These are phyloP conservation scores for Drosophila cognata DNA, from an alignment of 2,888 invertebrate genomes.

Conservation along the genomic window DNA sequence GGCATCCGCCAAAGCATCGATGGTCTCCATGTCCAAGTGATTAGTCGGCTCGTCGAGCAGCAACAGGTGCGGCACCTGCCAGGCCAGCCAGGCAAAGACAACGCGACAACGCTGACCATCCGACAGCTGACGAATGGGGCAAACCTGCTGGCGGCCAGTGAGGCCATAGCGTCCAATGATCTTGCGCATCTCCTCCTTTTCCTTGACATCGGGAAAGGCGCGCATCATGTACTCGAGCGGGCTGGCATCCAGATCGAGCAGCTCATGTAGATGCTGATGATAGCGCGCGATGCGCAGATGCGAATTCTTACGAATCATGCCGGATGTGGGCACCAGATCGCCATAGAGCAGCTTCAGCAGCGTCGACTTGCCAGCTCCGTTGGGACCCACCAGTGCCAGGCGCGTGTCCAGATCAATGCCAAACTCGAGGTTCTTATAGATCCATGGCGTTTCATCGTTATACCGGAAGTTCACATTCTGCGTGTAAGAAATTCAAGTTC, in stretches of 20 bases:
- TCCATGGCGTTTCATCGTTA: slow-evolving; percentile 93
- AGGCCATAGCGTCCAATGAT: slow-evolving; percentile 99
- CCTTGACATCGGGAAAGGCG: slow-evolving; percentile 97
- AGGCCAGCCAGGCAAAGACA: slow-evolving; percentile 99
- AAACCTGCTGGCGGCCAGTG: slow-evolving; percentile 97
- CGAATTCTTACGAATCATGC: slow-evolving; percentile 99
- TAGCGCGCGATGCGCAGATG: slow-evolving; percentile 98
- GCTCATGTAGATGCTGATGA: slow-evolving; percentile 99
- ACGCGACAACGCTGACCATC: slow-evolving; percentile 99
- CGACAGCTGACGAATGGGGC: slow-evolving; percentile 88
- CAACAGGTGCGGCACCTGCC: slow-evolving; percentile 98
- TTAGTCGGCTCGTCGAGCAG: slow-evolving; percentile 94
- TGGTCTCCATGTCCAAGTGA: slow-evolving; percentile 99
- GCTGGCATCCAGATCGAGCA: slow-evolving; percentile 96
- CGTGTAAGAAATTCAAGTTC: background rate
- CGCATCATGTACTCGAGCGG: slow-evolving; percentile 99
- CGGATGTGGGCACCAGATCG: slow-evolving; percentile 97
- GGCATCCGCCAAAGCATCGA: slow-evolving; percentile 98
- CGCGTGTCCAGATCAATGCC: slow-evolving; percentile 99
- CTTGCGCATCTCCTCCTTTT: slow-evolving; percentile 99
- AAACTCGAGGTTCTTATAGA: slow-evolving; percentile 99
- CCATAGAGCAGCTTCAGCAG: slow-evolving; percentile 97
- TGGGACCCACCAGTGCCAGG: slow-evolving; percentile 98
- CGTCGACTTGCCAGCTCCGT: slow-evolving; percentile 99
- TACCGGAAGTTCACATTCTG: slow-evolving; percentile 98